Base-by-base conservation (phyloP, 2,888 invertebrate species). In the Drosophila helvetica region DNA sequence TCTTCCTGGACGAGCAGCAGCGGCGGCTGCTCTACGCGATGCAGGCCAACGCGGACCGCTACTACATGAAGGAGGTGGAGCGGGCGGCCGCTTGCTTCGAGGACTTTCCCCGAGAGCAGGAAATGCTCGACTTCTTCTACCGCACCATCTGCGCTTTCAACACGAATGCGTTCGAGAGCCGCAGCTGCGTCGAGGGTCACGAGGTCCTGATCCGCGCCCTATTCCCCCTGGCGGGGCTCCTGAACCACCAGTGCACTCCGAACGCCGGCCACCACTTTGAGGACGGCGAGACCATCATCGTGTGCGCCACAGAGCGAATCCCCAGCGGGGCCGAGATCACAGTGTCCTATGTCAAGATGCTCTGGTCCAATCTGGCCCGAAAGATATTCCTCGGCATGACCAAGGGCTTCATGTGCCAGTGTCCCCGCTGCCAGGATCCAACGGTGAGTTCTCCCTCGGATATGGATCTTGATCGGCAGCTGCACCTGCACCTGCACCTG, bases 191-290 rank as follows among this genome's bases (percentile, higher is more conserved):
- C 4, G 81, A 75, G 7, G 87, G 86, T 0, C 82, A 88, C 57
- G 90, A 92, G 75, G 86, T 90, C 52, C 93, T 94, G 65, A 92
- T 94, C 33, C 93, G 95, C 48, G 95, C 94, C 47, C 92, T 96
- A 62, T 96, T 95, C 89, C 93, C 95, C 2, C 93, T 94, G 66
- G 94, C 95, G 1, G 94, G 95, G 7, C 93, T 96, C 91, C 93
- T 96, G 91, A 94, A 95, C 80, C 96, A 96, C 86, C 94, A 94
- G 82, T 96, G 96, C 87, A 93, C 92, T 56, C 94, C 96, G 30
- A 96, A 96, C 89, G 95, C 96, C 0, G 93, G 94, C 59, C 96
- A 96, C 86, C 93, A 94, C 62, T 95, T 95, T 43, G 94, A 93
- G 48, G 93, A 94, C 52, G 93, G 94, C 22, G 93, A 93, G 84